Conservation (phyloP, 2,888 invertebrate species). For the Polydrusus tereticollis region DNA sequence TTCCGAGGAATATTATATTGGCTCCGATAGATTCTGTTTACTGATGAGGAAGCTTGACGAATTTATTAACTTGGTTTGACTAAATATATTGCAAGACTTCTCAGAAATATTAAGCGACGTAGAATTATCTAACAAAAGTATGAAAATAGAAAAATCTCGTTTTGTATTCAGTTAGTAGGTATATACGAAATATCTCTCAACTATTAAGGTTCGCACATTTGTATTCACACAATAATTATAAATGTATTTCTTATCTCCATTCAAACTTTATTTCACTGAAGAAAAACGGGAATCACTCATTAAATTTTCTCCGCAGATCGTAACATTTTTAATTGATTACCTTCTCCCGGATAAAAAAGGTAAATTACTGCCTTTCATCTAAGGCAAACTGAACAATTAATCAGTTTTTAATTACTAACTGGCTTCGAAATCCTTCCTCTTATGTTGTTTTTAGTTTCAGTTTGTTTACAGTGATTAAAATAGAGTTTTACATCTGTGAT, state of each 20-base stretch:
- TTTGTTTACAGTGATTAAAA: constrained; percentile 16
- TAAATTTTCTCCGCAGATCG: constrained; percentile 13
- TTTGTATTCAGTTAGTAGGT: no score
- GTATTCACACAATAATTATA: constrained; percentile 6
- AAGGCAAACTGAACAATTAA: constrained; percentile 29
- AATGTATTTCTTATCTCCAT: background rate
- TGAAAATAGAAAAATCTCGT: no score
- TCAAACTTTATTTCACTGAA: background rate
- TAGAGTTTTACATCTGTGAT: constrained; percentile 5
- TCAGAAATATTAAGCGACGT: no score
- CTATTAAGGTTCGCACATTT: no score
- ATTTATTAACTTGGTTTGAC: background rate
- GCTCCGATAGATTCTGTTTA: background rate
- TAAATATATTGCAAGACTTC: background rate
- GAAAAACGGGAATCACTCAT: constrained; percentile 6
- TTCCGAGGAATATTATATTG: constrained; percentile 41
- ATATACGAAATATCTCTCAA: no score
- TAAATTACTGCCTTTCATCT: constrained; percentile 31
- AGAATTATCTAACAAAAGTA: no score
- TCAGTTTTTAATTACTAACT: constrained; percentile 28
- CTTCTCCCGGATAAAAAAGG: constrained; percentile 9
- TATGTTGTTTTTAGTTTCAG: constrained; percentile 19
- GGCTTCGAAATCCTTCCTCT: constrained; percentile 12
- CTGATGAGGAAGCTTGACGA: background rate
- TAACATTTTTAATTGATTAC: constrained; percentile 26